These are phyloP conservation scores for Rafetus swinhoei DNA, from an alignment of 2,113 vertebrate genomes.

Conservation along the genomic window DNA sequence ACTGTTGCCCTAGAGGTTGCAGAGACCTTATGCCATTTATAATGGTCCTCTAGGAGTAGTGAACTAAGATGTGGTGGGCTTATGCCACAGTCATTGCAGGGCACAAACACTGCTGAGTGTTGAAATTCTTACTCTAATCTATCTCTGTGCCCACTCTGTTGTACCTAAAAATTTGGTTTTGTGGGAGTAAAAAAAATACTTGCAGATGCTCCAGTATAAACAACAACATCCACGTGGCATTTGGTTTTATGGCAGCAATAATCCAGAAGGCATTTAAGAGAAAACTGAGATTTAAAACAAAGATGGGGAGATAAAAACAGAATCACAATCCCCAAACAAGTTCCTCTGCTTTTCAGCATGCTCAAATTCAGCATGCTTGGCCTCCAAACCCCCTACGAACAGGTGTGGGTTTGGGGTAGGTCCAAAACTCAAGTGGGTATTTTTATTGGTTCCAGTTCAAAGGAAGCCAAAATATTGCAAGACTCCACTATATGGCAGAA, in stretches of 20 bases:
- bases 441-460: neutral
- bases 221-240: neutral
- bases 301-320: neutral
- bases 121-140: neutral
- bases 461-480: neutral
- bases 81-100: neutral
- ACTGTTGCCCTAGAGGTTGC: neutral
- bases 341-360: neutral
- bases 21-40: neutral
- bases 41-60: neutral
- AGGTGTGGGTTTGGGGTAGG: neutral
- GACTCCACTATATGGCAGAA: neutral
- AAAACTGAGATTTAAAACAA: slow-evolving; percentile 4
- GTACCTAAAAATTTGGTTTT: neutral
- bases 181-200: neutral
- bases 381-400: neutral
- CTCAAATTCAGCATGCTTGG: neutral
- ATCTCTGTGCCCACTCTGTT: neutral
- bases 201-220: neutral
- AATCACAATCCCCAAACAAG: neutral
- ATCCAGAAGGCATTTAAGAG: neutral
- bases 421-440: neutral
- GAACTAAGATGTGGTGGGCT: neutral
- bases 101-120: slow-evolving; percentile 36
- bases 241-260: neutral